Evolutionary conservation across 1,140 invertebrate species (phyloP).

Genomic region (Heliothis subflexa): DNA sequence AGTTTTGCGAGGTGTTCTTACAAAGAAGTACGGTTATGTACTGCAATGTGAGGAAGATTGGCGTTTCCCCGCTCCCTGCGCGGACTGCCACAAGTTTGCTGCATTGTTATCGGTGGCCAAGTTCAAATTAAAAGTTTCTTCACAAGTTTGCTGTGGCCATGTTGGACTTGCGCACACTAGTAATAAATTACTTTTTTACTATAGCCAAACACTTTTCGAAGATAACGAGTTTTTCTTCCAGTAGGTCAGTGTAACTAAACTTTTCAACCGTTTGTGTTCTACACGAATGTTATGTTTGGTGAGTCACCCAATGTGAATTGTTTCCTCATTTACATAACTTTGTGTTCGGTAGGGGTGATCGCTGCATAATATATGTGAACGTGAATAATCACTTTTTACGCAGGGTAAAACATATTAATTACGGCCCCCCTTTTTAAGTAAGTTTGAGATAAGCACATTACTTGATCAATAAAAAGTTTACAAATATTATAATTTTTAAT

Average conservation of each 20-base stretch:
- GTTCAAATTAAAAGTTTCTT: conserved; percentile 82
- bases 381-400: conserved; percentile 3
- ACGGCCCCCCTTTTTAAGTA: not conserved
- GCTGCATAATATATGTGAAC: conserved; percentile 28
- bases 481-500: no score
- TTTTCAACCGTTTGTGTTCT: conserved; percentile 1
- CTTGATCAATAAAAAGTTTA: not conserved
- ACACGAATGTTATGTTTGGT: conserved; percentile 16
- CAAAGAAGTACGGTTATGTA: conserved; percentile 84
- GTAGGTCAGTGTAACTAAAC: conserved; percentile 13
- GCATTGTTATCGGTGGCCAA: conserved; percentile 80
- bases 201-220: not conserved
- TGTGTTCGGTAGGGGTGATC: conserved; percentile 20
- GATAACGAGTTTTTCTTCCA: conserved; percentile 17
- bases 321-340: conserved; percentile 34
- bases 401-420: not conserved
- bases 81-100: conserved; percentile 77
- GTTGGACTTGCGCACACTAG: conserved; percentile 58
- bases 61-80: conserved; percentile 68
- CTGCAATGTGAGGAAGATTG: conserved; percentile 82
- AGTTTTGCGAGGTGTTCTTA: conserved; percentile 85
- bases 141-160: conserved; percentile 40
- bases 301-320: conserved; percentile 27
- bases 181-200: conserved; percentile 64
- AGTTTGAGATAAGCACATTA: no score